Percentiles rank a stretch among this genome's conserved stretches.
phyloP scores from a whole-genome alignment of 2,113 vertebrate species.

The Podarcis muralis region DNA sequence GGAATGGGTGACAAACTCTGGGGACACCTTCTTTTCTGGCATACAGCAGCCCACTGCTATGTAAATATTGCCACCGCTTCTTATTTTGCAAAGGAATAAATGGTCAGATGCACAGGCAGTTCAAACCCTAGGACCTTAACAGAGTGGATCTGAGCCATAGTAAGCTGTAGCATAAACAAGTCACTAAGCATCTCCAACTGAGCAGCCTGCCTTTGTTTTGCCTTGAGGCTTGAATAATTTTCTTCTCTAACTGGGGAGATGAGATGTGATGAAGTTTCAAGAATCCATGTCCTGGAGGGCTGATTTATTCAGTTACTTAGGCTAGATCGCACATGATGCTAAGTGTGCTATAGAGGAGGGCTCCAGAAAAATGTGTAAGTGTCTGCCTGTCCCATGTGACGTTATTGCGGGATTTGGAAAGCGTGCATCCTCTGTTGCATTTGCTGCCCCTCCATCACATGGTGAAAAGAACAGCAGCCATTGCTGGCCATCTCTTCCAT shows the following conservation, averaged over 20 bases:
- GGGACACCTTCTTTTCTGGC: background rate
- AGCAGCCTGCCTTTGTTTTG: constrained; percentile 22
- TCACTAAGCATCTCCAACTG: background rate
- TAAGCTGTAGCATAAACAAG: background rate
- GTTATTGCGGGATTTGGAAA: background rate
- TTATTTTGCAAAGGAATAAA: background rate
- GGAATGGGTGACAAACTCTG: background rate
- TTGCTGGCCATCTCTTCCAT: background rate
- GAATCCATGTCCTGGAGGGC: background rate
- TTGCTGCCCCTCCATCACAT: background rate
- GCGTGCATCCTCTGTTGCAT: background rate
- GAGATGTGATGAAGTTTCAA: background rate
- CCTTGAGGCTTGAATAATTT: constrained; percentile 19
- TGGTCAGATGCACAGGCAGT: background rate
- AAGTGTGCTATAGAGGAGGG: background rate
- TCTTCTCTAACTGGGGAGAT: background rate
- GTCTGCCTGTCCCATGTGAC: background rate
- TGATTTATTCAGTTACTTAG: background rate
- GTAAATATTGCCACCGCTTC: background rate
- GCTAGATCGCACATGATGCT: background rate
- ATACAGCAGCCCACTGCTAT: background rate
- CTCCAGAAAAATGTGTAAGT: background rate
- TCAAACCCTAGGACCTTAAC: background rate
- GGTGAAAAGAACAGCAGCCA: background rate
- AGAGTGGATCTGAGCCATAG: background rate